Percentiles rank a stretch among this genome's conserved stretches.
Conservation (phyloP, 1,140 invertebrate genomes). For the Anastrepha obliqua region DNA sequence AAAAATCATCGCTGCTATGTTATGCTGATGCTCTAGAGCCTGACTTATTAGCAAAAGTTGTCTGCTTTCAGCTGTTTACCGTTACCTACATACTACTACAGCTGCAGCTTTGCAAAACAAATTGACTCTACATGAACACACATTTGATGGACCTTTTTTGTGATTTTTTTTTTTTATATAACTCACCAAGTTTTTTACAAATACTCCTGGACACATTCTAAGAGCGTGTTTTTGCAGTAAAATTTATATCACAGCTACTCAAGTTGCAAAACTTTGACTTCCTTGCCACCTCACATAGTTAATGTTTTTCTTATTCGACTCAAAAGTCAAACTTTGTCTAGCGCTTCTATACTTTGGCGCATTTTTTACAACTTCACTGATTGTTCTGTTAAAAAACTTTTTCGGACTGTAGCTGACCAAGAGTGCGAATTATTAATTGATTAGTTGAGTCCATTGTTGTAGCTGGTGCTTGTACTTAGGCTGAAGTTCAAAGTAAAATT, state of each 20-base stretch:
- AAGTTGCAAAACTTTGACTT: background rate
- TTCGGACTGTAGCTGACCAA: background rate
- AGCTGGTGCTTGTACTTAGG: background rate
- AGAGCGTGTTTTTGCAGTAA: background rate
- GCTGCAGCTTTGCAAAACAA: background rate
- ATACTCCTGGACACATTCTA: background rate
- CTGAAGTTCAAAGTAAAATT: too few relatives aligned
- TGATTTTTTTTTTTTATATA: too few relatives aligned
- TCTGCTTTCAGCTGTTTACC: background rate
- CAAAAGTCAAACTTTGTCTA: background rate
- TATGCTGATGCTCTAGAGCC: background rate
- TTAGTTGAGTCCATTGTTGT: background rate
- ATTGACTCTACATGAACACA: background rate
- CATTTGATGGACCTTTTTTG: too few relatives aligned
- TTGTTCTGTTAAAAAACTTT: background rate
- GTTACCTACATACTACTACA: background rate
- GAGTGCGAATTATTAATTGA: background rate
- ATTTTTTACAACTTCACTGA: background rate
- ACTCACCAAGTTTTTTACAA: background rate
- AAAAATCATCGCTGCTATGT: background rate
- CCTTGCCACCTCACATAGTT: background rate
- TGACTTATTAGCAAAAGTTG: background rate
- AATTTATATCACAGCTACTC: background rate
- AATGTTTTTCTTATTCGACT: slow-evolving; percentile 11
- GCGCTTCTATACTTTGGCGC: background rate